Base-by-base conservation (phyloP, 2,888 invertebrate species). In the Pilophorus perplexus region DNA sequence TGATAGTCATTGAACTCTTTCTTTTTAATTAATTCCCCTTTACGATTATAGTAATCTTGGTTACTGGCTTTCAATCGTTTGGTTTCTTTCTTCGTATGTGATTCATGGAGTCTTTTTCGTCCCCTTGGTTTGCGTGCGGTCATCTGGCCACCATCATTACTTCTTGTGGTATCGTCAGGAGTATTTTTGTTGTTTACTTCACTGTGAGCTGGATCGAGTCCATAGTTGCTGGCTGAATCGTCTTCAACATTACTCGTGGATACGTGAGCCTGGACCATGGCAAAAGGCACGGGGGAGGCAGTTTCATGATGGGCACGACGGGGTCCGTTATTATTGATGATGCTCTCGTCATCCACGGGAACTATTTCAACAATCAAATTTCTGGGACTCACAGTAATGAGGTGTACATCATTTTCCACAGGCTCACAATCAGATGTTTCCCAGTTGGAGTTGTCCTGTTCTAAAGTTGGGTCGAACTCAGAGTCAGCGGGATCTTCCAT, bases 1-100 rank as follows among this genome's bases (percentile, higher is more conserved):
- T 52, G 52, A 22, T 12, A 22, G n/a, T 52, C 52, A 52, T 52
- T 20, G 25, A 22, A 52, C 14, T 14, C 27, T 52, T 52, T 52
- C 25, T 10, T 14, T 14, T 12, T 10, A 52, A 52, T 16, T 14
- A 25, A 8, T 12, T 22, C 16, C 12, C 52, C 52, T 52, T 52
- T 52, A 27, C 10, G 25, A 27, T 52, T 52, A 18, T 25, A 52
- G 28, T 52, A 52, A 14, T 22, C n/a, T 27, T 52, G 20, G 28
- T 52, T 52, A 18, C 52, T 52, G 52, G 20, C 25, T 28, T 10
- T 52, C 16, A 52, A 16, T 12, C 20, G 14, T 27, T 52, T 52
- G 12, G 25, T 27, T 12, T 52, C 25, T 8, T 28, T 14, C 3
- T 52, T 12, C 20, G 25, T 23, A 12, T 52, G 52, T 18, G 12